These are phyloP conservation scores for Drosophila anomalata DNA, from an alignment of 2,888 invertebrate genomes.

Conservation along the genomic window DNA sequence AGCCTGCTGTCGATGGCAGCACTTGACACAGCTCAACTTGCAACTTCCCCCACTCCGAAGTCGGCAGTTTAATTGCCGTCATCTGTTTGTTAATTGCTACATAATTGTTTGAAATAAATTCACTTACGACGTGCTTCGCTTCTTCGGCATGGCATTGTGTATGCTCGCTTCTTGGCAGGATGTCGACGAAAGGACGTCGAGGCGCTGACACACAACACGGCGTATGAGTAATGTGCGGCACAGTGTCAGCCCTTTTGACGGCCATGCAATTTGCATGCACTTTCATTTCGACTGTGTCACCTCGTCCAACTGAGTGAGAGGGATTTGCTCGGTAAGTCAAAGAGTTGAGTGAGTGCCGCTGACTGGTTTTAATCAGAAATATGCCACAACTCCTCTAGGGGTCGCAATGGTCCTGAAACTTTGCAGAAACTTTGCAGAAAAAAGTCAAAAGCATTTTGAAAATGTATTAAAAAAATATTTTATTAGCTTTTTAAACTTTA, in stretches of 20 bases:
- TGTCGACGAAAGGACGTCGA: conserved; percentile 37
- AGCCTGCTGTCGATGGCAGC: conserved; percentile 6
- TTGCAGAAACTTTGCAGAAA: too few relatives aligned
- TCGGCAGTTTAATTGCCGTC: conserved; percentile 68
- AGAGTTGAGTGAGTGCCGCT: conserved; percentile 54
- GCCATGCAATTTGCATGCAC: conserved; percentile 53
- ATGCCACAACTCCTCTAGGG: background rate
- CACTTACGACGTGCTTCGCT: conserved; percentile 50
- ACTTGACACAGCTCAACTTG: conserved; percentile 40
- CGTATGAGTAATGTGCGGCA: conserved; percentile 69
- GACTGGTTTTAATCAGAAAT: conserved; percentile 54
- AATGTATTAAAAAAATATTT: background rate
- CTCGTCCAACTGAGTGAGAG: conserved; percentile 16
- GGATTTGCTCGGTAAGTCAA: conserved; percentile 18
- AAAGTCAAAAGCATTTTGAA: background rate
- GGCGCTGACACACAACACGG: conserved; percentile 57
- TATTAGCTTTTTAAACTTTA: background rate
- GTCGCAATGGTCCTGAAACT: background rate
- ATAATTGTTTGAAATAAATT: conserved; percentile 79
- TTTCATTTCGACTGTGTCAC: conserved; percentile 38
- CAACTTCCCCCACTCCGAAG: background rate
- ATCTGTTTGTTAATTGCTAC: conserved; percentile 78
- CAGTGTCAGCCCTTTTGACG: conserved; percentile 37
- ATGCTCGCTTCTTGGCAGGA: conserved; percentile 18
- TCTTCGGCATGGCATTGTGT: conserved; percentile 4